These are phyloP conservation scores for Panagrolaimus sp. DNA, from an alignment of 1,140 invertebrate genomes.

Conservation along the genomic window DNA sequence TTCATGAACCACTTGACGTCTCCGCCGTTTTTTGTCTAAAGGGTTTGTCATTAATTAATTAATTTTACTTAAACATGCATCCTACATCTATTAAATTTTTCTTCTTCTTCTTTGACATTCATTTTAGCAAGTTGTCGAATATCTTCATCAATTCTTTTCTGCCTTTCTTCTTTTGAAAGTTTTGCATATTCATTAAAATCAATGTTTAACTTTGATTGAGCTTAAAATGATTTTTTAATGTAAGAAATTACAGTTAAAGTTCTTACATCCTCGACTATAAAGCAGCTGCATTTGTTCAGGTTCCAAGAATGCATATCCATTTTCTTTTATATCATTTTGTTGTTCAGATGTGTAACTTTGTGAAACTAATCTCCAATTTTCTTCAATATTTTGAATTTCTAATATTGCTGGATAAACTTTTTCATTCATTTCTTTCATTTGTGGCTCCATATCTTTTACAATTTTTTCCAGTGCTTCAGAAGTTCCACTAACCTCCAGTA, in stretches of 20 bases:
- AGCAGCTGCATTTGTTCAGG: constrained; percentile 11
- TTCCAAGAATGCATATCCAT: constrained; percentile 15
- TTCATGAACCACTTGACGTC: not conserved
- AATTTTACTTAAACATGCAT: too few species aligned
- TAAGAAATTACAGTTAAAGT: not conserved
- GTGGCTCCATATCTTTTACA: not conserved
- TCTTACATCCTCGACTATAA: not conserved
- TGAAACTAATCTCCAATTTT: not conserved
- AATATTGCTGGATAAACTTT: constrained; percentile 13
- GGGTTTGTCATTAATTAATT: too few species aligned
- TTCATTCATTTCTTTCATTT: constrained; percentile 13
- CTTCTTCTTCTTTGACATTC: not conserved
- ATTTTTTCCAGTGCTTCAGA: constrained; percentile 10
- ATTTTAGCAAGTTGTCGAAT: constrained; percentile 18
- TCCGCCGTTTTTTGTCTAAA: too few species aligned
- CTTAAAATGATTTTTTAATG: not conserved
- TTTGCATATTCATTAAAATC: not conserved
- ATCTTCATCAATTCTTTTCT: constrained; percentile 16
- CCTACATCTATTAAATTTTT: not conserved
- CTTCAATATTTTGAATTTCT: not conserved
- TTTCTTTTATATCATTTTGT: not conserved
- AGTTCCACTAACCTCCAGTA: constrained; percentile 20
- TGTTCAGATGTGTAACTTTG: not conserved
- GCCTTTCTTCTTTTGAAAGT: constrained; percentile 12
- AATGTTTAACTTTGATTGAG: constrained; percentile 10